Evolutionary conservation across 2,113 vertebrate genomes (phyloP).

Genomic region (Numida meleagris): DNA sequence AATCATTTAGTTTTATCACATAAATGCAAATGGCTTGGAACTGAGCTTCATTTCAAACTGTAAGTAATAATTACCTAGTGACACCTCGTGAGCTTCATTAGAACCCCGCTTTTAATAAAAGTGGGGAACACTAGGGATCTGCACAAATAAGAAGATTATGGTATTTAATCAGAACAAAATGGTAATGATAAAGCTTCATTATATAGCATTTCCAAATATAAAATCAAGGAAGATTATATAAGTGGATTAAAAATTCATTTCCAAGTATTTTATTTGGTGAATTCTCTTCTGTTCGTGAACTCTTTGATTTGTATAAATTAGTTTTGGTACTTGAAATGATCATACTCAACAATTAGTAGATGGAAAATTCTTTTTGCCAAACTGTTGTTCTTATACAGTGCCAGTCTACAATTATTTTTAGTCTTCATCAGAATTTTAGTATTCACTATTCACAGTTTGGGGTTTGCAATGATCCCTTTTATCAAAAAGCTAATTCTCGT

Average conservation of each 20-base stretch:
- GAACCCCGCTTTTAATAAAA: slow-evolving; percentile 53
- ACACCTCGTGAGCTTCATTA: slow-evolving; percentile 62
- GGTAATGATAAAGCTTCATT: slow-evolving; percentile 56
- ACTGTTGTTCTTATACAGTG: background rate
- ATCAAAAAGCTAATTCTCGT: background rate
- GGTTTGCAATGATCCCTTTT: background rate
- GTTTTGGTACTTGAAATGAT: background rate
- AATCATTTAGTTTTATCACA: slow-evolving; percentile 76
- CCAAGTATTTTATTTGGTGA: background rate
- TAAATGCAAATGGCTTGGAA: slow-evolving; percentile 78
- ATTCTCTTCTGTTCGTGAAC: background rate
- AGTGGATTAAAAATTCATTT: background rate
- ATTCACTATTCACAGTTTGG: background rate
- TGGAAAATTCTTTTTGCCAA: background rate
- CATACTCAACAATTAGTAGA: background rate
- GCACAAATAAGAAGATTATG: slow-evolving; percentile 61
- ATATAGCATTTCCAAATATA: slow-evolving; percentile 48
- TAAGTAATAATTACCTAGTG: slow-evolving; percentile 71
- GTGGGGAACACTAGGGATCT: slow-evolving; percentile 18
- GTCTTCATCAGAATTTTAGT: background rate
- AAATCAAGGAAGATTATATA: slow-evolving; percentile 27
- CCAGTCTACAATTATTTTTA: background rate
- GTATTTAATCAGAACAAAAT: slow-evolving; percentile 65
- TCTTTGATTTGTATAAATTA: background rate
- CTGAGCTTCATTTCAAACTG: slow-evolving; percentile 63